Evolutionary conservation across 2,797 vertebrate genomes (phyloP).

Genomic region (Dryobates pubescens): DNA sequence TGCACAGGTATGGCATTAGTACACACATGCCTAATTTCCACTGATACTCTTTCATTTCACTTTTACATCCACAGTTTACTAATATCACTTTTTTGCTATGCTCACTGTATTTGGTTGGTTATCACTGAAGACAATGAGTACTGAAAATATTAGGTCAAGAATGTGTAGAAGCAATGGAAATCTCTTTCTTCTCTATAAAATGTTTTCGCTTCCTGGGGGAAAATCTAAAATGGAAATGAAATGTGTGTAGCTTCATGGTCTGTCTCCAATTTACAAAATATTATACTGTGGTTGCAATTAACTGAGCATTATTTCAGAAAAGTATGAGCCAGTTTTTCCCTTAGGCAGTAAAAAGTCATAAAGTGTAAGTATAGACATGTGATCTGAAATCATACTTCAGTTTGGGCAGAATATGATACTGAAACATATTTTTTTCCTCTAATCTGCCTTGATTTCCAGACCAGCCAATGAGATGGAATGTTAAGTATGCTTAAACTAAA

Average conservation of each 20-base stretch:
- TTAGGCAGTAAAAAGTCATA: conserved; percentile 15
- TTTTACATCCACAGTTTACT: not conserved
- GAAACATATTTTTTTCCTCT: not conserved
- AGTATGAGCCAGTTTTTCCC: not conserved
- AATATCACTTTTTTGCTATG: not conserved
- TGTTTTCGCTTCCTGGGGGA: not conserved
- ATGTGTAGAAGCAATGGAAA: not conserved
- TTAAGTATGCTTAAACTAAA: not conserved
- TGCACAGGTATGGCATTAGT: not conserved
- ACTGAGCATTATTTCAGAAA: not conserved
- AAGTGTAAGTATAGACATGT: not conserved
- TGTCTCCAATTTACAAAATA: not conserved
- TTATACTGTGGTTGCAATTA: conserved; percentile 35
- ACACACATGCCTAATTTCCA: not conserved
- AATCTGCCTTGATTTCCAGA: not conserved
- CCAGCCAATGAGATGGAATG: not conserved
- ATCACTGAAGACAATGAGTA: not conserved
- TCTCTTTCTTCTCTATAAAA: not conserved
- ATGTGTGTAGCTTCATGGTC: not conserved
- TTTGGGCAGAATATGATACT: not conserved
- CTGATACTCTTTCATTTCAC: not conserved
- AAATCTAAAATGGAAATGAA: conserved; percentile 18
- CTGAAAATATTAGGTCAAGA: not conserved
- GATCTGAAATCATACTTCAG: not conserved
- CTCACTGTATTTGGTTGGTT: not conserved